A percentile compares a stretch with the other conserved stretches of the same genome.
phyloP scores from a whole-genome alignment of 1,140 invertebrate genomes.

The Hormaphis cornu region DNA sequence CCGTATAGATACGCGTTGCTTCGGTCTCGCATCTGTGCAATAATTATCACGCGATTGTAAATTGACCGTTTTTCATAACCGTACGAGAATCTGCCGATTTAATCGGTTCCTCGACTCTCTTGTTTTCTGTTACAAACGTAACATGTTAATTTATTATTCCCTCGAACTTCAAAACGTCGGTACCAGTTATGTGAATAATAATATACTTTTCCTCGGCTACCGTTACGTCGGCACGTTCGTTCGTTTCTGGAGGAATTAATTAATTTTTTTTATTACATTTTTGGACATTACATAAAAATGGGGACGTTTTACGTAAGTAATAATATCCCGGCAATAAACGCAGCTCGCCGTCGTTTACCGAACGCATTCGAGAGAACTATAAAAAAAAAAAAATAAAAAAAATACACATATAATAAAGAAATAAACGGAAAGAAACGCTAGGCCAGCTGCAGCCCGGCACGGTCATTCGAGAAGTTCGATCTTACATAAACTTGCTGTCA shows the following conservation, averaged over 20 bases:
- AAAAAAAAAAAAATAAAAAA: too few species aligned
- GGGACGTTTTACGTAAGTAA: not conserved
- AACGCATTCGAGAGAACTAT: not conserved
- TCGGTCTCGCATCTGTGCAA: too few species aligned
- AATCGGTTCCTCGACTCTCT: too few species aligned
- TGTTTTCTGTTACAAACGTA: not conserved
- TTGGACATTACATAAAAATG: not conserved
- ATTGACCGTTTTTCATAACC: too few species aligned
- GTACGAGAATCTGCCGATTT: too few species aligned
- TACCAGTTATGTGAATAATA: not conserved
- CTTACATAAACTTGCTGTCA: constrained; percentile 2
- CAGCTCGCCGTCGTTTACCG: not conserved
- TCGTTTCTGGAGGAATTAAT: not conserved
- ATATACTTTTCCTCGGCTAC: too few species aligned
- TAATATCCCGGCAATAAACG: not conserved
- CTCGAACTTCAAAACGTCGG: not conserved
- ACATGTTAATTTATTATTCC: not conserved
- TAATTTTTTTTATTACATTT: not conserved
- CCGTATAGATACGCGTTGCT: too few species aligned
- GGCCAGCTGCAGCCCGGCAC: not conserved
- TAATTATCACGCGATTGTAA: too few species aligned
- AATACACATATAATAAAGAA: not conserved
- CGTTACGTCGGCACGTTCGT: too few species aligned
- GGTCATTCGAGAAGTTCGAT: not conserved
- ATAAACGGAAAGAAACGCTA: too few species aligned